Base-by-base conservation (phyloP, 2,113 vertebrate genomes). In the Speoplatyrhinus poulsoni region DNA sequence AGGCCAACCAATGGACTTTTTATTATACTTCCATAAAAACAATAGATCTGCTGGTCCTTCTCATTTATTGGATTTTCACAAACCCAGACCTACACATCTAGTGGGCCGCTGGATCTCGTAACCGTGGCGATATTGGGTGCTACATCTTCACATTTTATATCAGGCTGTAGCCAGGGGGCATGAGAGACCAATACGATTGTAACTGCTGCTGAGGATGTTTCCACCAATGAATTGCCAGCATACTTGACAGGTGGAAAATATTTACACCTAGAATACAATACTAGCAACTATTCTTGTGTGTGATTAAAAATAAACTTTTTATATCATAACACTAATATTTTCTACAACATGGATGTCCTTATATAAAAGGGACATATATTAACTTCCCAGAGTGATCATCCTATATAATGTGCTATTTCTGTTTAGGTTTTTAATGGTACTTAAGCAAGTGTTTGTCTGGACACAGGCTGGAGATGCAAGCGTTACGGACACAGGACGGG, bases 401-500 rank as follows among this genome's bases (percentile, higher is more conserved):
- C 36, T 41, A 41, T 41, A 41, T 6, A 6, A 6, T 41, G 4
- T 41, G 4, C 7, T 41, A 6, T 41, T 41, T 41, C 36, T 41
- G 36, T 41, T 41, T 41, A 53, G 52, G 11, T 53, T 53, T 1
- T 54, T 54, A n/a, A n/a, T 54, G 1, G n/a, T 2, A 16, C 15
- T 54, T 16, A 41, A 41, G 49, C n/a, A 41, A 69, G 65, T 48
- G 17, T 67, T 85, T 80, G 12, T 69, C 81, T 85, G 53, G 13
- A 41, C 26, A 59, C 75, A 99, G 98, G 98, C 84, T 99, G 98
- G 97, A 93, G 96, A 66, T 99, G 97, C 89, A 99, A 99, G 74
- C 92, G 93, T 60, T 99, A 98, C 1, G 97, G 97, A 84, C 98
- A 99, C 92, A 92, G 95, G 88, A 99, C 96, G 1, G 97, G 97